Base-by-base conservation (phyloP, 2,113 vertebrate genomes). In the Mastomys coucha region DNA sequence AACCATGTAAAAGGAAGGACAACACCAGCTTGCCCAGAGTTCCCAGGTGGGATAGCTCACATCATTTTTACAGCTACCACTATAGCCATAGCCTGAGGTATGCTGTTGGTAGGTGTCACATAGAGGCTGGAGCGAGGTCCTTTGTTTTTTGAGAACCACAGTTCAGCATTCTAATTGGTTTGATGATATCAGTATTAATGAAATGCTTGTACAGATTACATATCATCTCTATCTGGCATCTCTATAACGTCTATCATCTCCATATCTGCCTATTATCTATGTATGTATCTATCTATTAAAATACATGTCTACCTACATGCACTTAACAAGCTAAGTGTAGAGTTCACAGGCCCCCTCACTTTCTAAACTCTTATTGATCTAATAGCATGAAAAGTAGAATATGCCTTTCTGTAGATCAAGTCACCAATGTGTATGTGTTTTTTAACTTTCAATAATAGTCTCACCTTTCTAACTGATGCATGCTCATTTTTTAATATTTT, bases 381-480 rank as follows among this genome's bases (percentile, higher is more conserved):
- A 36, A 69, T 82, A 33, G 51, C 22, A 80, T 5, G 51, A 22
- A 0, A 33, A 75, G 2, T 51, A 70, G 60, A 80, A 39, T 9
- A 9, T 28, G 36, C 84, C 65, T 80, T 26, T 58, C 33, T 19
- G 2, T 72, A 49, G 7, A n/a, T 90, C 51, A 88, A 82, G n/a
- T 94, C 22, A 67, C 13, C 90, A 31, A 58, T 12, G 4, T 49
- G 2, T 20, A 20, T 65, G 8, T 24, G 42, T 17, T 26, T 72
- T 76, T 67, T 17, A 39, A 20, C 36, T 84, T 76, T 7, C 58
- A 36, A 53, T 42, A 82, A 5, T 17, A n/a, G 60, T 31, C 17
- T 69, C 13, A n/a, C 11, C 51, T 92, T 95, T 88, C 81, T 67
- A 89, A 91, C 33, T 69, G 14, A 95, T 87, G 87, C 20, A 22